Conservation (phyloP, 2,888 invertebrate species). For the Napeogenes inachia region DNA sequence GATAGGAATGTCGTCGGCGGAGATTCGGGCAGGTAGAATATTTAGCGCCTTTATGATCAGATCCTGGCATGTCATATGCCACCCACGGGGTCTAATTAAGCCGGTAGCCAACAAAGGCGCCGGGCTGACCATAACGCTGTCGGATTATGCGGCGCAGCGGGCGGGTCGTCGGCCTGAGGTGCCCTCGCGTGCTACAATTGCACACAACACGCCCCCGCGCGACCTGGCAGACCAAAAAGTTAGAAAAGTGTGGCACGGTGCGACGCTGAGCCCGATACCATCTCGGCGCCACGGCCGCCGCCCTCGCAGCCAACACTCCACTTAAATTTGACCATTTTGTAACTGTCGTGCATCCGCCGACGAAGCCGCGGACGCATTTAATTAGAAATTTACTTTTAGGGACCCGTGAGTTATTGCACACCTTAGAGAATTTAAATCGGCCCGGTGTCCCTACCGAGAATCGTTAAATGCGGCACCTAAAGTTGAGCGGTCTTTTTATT, state of each 20-base stretch:
- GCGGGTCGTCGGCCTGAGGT: conserved; percentile 69
- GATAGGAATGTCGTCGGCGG: conserved; percentile 69
- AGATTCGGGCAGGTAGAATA: conserved; percentile 68
- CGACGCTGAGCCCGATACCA: conserved; percentile 34
- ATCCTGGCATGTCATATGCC: conserved; percentile 75
- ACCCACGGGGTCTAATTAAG: conserved; percentile 74
- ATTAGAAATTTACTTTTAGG: conserved; percentile 64
- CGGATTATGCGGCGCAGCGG: conserved; percentile 63
- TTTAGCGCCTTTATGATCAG: conserved; percentile 76
- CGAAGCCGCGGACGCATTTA: conserved; percentile 56
- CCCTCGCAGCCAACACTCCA: conserved; percentile 45
- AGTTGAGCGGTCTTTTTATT: conserved; percentile 59
- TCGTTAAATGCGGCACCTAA: conserved; percentile 55
- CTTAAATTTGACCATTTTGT: conserved; percentile 55
- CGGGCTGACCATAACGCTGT: conserved; percentile 68
- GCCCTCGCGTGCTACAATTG: conserved; percentile 73
- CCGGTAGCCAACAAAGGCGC: conserved; percentile 73
- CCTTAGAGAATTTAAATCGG: conserved; percentile 57
- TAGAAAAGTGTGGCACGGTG: conserved; percentile 63
- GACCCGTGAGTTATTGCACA: conserved; percentile 65
- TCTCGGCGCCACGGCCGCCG: conserved; percentile 56
- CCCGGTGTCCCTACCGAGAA: conserved; percentile 59
- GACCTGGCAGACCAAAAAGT: conserved; percentile 68
- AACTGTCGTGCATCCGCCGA: conserved; percentile 40
- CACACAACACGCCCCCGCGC: conserved; percentile 69